phyloP scores from a whole-genome alignment of 2,113 vertebrate genomes.

The Microtus montanus region DNA sequence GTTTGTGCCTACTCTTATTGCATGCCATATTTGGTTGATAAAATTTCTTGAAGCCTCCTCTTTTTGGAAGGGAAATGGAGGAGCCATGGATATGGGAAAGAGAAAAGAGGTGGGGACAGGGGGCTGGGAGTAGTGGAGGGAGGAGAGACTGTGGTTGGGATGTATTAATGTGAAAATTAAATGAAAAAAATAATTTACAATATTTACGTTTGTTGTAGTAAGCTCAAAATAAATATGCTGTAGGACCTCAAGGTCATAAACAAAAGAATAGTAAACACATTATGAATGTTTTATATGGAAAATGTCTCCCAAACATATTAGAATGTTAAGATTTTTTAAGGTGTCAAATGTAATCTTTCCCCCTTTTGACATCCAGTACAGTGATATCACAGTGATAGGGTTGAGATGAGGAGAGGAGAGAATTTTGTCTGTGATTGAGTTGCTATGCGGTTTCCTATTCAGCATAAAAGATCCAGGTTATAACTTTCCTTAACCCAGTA shows the following conservation, averaged over 20 bases:
- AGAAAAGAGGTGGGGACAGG: accelerated
- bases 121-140: not conserved
- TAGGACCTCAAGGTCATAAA: not conserved
- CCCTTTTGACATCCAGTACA: not conserved
- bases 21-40: not conserved
- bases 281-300: not conserved
- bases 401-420: not conserved
- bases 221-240: not conserved
- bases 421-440: not conserved
- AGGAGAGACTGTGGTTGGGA: not conserved
- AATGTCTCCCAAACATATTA: not conserved
- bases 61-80: not conserved
- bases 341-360: not conserved
- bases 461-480: not conserved
- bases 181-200: not conserved
- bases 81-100: not conserved
- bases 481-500: not conserved
- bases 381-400: not conserved
- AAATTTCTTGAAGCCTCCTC: accelerated
- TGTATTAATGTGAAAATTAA: not conserved
- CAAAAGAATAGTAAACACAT: not conserved
- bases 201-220: not conserved
- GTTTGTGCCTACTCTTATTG: not conserved
- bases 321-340: not conserved
- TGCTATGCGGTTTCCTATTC: not conserved